Base-by-base conservation (phyloP, 2,888 invertebrate genomes). In the Lymantria dispar region DNA sequence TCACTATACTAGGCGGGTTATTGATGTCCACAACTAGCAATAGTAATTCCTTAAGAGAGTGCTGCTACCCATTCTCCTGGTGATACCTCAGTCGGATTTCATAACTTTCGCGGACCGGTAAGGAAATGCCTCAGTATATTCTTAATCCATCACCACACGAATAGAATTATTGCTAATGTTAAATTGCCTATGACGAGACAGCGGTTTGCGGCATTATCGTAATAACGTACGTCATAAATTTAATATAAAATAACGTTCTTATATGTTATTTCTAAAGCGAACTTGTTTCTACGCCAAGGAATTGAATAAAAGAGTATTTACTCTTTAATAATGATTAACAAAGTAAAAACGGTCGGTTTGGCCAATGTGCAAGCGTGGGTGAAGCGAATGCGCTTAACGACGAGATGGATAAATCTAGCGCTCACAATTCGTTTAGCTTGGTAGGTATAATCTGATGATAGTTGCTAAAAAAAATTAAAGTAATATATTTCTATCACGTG, bases 331-430 rank as follows among this genome's bases (percentile, higher is more conserved):
- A 61, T 64, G 57, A 69, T 67, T 52, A 59, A 60, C 54, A 56
- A 60, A 70, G 64, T 67, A 65, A 68, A 70, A 73, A 70, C 61
- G 48, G 62, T 72, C 65, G 70, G 64, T 80, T 79, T 77, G 74
- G 73, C 72, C 59, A 61, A 54, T 59, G 66, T 72, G 73, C 71
- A 72, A 49, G 78, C 80, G 84, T 84, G 77, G 80, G 84, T 72
- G 79, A 62, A 62, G 60, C 54, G 57, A 68, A 78, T 76, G 78
- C 78, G 78, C 79, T 77, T 80, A 82, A 81, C 78, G 77, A 83
- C 80, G 60, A 77, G 76, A 78, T 76, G 79, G 78, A 83, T 80
- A 78, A 74, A 78, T 66, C 72, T 56, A 72, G 76, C 72, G 71
- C 70, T 74, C 73, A 76, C 73, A 76, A 79, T 77, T 75, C 65